Percentiles rank a stretch among this genome's conserved stretches.
Evolutionary conservation across 2,113 vertebrate genomes (phyloP).

Genomic region (Eubucco bourcierii): DNA sequence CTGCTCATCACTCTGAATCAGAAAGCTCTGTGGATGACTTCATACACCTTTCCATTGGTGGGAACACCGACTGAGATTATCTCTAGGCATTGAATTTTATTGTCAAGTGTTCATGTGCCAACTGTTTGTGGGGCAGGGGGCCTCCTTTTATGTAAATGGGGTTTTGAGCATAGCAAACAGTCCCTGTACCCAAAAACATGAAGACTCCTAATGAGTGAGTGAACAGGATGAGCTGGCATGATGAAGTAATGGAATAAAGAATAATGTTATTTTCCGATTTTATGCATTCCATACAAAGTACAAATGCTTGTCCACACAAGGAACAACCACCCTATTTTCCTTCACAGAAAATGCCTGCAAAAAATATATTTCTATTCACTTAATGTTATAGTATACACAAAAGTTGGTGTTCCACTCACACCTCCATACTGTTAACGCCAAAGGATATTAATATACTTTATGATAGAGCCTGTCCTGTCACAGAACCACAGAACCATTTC

Average conservation of each 20-base stretch:
- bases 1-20: not conserved
- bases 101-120: not conserved
- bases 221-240: not conserved
- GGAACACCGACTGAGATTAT: not conserved
- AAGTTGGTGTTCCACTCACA: not conserved
- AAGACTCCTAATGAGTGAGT: not conserved
- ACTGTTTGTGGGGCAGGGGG: not conserved
- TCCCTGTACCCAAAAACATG: not conserved
- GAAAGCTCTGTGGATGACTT: not conserved
- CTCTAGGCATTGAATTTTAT: not conserved
- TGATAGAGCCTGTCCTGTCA: not conserved
- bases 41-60: accelerated
- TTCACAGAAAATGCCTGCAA: not conserved
- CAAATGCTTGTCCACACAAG: too few relatives aligned
- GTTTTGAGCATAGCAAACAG: accelerated
- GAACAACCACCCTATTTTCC: too few relatives aligned
- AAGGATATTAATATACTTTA: not conserved
- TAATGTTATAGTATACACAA: not conserved
- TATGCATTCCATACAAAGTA: too few relatives aligned
- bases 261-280: not conserved
- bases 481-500: not conserved
- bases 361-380: not conserved
- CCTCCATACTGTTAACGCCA: not conserved
- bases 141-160: accelerated
- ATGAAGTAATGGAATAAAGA: not conserved